A percentile compares a stretch with the other conserved stretches of the same genome.
phyloP scores from a whole-genome alignment of 2,113 vertebrate species.

The Carlito syrichta region DNA sequence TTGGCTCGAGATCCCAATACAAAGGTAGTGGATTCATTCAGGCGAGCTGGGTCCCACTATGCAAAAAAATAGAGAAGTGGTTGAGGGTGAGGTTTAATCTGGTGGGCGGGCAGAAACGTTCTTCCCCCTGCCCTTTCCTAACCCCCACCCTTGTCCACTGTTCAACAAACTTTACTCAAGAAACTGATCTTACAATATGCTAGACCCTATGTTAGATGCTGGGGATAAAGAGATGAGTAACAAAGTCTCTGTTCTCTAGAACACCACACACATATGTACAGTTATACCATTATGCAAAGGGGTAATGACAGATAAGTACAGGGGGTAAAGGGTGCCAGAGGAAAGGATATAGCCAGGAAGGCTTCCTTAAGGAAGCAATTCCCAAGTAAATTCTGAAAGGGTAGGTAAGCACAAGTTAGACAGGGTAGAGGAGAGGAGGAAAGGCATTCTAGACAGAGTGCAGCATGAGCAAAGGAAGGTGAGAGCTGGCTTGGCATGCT shows the following conservation, averaged over 20 bases:
- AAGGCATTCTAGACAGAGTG: neutral
- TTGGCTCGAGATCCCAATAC: slow-evolving; percentile 98
- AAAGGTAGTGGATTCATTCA: slow-evolving; percentile 92
- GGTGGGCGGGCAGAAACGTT: neutral
- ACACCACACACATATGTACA: neutral
- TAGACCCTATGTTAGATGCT: neutral
- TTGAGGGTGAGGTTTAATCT: slow-evolving; percentile 47
- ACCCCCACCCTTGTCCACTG: neutral
- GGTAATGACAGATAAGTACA: neutral
- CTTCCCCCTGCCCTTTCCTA: neutral
- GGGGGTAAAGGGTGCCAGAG: neutral
- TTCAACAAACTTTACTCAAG: neutral
- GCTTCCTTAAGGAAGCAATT: neutral
- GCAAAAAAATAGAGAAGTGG: slow-evolving; percentile 40
- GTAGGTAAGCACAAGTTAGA: neutral
- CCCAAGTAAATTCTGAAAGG: neutral
- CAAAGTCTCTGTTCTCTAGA: neutral
- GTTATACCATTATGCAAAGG: neutral
- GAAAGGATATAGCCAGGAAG: neutral
- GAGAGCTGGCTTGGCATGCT: neutral
- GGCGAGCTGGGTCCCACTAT: slow-evolving; percentile 95
- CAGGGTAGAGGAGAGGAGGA: neutral
- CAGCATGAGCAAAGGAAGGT: neutral
- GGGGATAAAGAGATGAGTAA: neutral
- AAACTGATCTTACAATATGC: neutral